phyloP scores from a whole-genome alignment of 1,140 invertebrate species.

The Dendroctonus valens region DNA sequence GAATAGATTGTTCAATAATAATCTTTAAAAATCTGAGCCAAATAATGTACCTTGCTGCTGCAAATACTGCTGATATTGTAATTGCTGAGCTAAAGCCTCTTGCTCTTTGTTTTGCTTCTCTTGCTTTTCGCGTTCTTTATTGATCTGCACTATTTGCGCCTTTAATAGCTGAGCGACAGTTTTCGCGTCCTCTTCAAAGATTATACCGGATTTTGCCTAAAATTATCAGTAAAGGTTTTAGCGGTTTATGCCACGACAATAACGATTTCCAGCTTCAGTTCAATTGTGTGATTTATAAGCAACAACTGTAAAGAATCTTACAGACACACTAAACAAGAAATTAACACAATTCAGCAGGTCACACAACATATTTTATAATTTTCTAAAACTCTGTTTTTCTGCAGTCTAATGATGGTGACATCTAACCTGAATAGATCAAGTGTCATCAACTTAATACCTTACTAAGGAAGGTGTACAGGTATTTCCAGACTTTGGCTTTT shows the following conservation, averaged over 20 bases:
- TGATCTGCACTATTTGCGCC: slow-evolving; percentile 70
- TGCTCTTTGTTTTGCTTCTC: slow-evolving; percentile 55
- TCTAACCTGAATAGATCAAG: too few species aligned
- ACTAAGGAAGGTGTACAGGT: too few species aligned
- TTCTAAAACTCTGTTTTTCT: too few species aligned
- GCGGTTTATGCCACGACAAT: too few species aligned
- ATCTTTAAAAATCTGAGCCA: neutral
- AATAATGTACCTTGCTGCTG: slow-evolving; percentile 37
- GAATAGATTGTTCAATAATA: neutral
- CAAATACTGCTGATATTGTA: slow-evolving; percentile 61
- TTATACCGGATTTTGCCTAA: slow-evolving; percentile 79
- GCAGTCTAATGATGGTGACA: too few species aligned
- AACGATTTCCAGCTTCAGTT: too few species aligned
- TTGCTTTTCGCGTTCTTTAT: slow-evolving; percentile 60
- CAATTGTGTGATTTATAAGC: too few species aligned
- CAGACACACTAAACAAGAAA: slow-evolving; percentile 11
- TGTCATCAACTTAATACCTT: too few species aligned
- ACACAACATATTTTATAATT: slow-evolving; percentile 9
- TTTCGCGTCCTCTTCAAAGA: slow-evolving; percentile 87
- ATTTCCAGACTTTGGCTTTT: neutral
- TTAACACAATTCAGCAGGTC: slow-evolving; percentile 19
- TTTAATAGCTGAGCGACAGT: slow-evolving; percentile 86
- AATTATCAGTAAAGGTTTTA: slow-evolving; percentile 7
- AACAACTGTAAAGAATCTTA: slow-evolving; percentile 1
- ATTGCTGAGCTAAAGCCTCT: slow-evolving; percentile 54